Conservation (phyloP, 2,797 vertebrate genomes). For the Lindbergichthys nudifrons region DNA sequence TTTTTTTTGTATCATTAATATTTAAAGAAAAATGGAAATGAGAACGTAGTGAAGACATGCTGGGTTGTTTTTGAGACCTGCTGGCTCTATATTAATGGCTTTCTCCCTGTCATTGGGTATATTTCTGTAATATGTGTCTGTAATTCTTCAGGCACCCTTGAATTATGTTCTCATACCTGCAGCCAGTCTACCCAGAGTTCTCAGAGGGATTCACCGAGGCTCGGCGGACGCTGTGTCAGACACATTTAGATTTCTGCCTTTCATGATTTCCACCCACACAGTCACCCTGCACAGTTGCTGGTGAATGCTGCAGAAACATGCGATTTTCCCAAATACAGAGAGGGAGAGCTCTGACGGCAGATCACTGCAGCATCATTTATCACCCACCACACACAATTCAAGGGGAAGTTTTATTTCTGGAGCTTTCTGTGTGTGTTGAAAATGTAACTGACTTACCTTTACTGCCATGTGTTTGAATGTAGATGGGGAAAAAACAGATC, state of each 20-base stretch:
- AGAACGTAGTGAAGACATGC: constrained; percentile 34
- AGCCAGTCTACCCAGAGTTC: constrained; percentile 75
- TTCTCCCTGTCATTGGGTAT: constrained; percentile 50
- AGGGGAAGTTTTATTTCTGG: constrained; percentile 18
- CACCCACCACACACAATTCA: constrained; percentile 41
- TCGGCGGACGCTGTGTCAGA: constrained; percentile 81
- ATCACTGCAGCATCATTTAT: constrained; percentile 65
- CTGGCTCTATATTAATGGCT: constrained; percentile 46
- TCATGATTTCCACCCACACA: constrained; percentile 84
- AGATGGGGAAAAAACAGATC: constrained; percentile 17
- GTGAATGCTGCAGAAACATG: constrained; percentile 82
- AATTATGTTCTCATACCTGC: constrained; percentile 73
- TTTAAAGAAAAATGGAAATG: constrained; percentile 32
- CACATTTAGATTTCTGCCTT: constrained; percentile 87
- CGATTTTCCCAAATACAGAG: constrained; percentile 74
- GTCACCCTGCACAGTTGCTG: constrained; percentile 79
- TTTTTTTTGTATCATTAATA: constrained; percentile 6
- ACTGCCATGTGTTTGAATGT: neutral
- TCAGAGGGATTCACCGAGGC: constrained; percentile 73
- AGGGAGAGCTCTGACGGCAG: constrained; percentile 45
- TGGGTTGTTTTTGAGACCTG: constrained; percentile 28
- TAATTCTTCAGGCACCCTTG: constrained; percentile 57
- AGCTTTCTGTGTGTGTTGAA: neutral
- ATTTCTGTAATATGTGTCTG: constrained; percentile 65
- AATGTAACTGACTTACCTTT: neutral